Base-by-base conservation (phyloP, 2,113 vertebrate genomes). In the Megaceryle torquata region DNA sequence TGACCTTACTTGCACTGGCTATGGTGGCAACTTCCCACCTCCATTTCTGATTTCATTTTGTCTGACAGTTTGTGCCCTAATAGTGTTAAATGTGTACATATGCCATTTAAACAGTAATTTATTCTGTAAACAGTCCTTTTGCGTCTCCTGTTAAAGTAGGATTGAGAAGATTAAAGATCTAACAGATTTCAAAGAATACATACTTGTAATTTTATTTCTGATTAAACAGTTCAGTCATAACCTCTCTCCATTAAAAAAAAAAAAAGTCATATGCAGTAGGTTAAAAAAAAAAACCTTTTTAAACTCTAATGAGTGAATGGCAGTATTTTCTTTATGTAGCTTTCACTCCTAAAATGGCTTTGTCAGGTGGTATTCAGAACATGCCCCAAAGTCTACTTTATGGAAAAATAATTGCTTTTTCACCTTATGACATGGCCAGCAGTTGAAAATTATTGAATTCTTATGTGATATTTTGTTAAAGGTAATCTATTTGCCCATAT, bases 61-160 rank as follows among this genome's bases (percentile, higher is more conserved):
- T 50, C 59, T 91, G 71, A 63, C 46, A 37, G 10, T 78, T 90
- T 63, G 39, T 56, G 53, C 51, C 31, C 76, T 92, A 71, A 68
- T n/a, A 51, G n/a, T 86, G 80, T 83, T 91, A 91, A 95, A 86
- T 70, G 31, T 70, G 75, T 81, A 59, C 29, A 28, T 56, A 37
- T 57, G 56, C 60, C 56, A 83, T 88, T 93, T 71, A 11, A 74
- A 95, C 82, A 83, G 64, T 88, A 88, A 85, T 93, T 95, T 89
- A 67, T 95, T 88, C 82, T 75, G 15, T 93, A 91, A 82, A 54
- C 44, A 46, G 70, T 84, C 89, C 46, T 91, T 91, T 69, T 80
- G 35, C 76, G 88, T 81, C 70, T 92, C 24, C 24, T 65, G 11
- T 71, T 89, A 77, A 77, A 96, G 82, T 13, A 94, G 31, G 13